Evolutionary conservation across 2,113 vertebrate species (phyloP).

Genomic region (Anolis carolinensis): DNA sequence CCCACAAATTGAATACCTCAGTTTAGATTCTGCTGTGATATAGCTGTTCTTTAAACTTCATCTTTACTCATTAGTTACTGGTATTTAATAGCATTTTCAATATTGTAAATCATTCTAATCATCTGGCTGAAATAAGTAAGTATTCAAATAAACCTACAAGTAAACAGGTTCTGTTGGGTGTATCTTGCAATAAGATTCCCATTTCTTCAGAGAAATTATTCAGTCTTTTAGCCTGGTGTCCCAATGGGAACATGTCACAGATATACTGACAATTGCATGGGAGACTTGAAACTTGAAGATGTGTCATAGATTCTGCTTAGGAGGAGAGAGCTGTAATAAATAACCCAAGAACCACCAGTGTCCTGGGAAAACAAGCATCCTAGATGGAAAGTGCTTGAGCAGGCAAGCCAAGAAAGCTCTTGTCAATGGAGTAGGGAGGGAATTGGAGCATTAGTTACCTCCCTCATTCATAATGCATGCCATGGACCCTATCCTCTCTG

Average conservation of each 20-base stretch:
- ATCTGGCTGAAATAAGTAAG: background rate
- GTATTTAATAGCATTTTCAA: too few species aligned
- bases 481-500: background rate
- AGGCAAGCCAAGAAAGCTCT: conserved; percentile 3
- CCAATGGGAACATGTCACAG: background rate
- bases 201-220: background rate
- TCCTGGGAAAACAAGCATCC: background rate
- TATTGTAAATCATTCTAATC: background rate
- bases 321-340: conserved; percentile 10
- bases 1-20: background rate
- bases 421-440: background rate
- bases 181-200: background rate
- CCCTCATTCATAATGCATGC: conserved; percentile 18
- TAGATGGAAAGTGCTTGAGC: background rate
- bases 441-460: conserved; percentile 7
- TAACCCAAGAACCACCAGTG: conserved; percentile 14
- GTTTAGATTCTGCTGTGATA: background rate
- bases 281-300: background rate
- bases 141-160: background rate
- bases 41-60: background rate
- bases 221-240: background rate
- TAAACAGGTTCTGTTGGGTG: background rate
- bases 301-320: background rate
- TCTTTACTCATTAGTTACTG: background rate
- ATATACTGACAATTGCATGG: background rate